These are phyloP conservation scores for Pachyramphus minor DNA, from an alignment of 2,113 vertebrate genomes.

Conservation along the genomic window DNA sequence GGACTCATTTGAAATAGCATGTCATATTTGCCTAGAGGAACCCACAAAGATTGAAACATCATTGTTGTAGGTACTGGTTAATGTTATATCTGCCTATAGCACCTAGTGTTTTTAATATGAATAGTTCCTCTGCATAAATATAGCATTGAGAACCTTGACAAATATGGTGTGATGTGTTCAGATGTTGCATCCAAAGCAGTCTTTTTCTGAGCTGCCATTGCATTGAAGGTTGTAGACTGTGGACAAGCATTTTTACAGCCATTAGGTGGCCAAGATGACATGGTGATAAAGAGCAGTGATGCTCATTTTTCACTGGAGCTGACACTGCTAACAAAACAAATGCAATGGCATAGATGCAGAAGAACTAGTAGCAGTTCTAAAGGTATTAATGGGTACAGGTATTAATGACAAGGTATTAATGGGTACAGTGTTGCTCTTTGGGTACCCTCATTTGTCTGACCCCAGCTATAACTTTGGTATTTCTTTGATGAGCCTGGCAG, in stretches of 20 bases:
- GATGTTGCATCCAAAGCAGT: neutral
- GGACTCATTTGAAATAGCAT: neutral
- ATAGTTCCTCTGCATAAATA: neutral
- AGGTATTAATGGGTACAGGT: neutral
- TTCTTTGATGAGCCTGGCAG: neutral
- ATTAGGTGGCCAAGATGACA: neutral
- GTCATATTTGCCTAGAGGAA: neutral
- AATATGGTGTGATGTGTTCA: fast-evolving
- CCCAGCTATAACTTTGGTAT: neutral
- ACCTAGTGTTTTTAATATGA: neutral
- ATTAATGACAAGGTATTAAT: neutral
- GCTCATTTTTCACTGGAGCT: neutral
- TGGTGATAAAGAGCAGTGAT: neutral
- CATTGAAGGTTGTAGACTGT: neutral
- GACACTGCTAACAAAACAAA: neutral
- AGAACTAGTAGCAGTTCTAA: neutral
- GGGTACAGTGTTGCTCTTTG: neutral
- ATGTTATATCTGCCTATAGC: neutral
- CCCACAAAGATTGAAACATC: neutral
- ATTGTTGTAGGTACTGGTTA: neutral
- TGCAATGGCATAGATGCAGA: neutral
- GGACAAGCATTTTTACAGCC: neutral
- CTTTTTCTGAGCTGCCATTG: neutral
- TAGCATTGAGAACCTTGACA: neutral
- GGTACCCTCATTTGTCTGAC: neutral